Base-by-base conservation (phyloP, 2,797 vertebrate genomes). In the Propithecus perrieri region DNA sequence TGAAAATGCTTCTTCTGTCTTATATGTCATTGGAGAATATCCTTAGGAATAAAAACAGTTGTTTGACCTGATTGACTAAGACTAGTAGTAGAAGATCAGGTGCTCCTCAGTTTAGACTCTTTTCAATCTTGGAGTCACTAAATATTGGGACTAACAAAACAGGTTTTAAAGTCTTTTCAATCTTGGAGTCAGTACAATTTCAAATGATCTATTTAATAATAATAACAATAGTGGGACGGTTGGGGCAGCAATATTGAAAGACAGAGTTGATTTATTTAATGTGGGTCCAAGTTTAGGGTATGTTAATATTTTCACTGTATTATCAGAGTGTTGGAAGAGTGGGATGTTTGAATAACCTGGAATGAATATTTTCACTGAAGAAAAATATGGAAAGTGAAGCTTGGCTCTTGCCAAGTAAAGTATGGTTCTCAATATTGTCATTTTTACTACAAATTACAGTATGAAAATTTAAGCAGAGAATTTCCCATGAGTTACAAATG, bases 401-500 rank as follows among this genome's bases (percentile, higher is more conserved):
- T 97, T 91, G 61, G 67, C 4, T 67, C 5, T 67, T 76, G 17
- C 78, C 57, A 67, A 61, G 18, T 94, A 81, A n/a, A 83, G 18
- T 48, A 80, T 69, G n/a, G 11, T 22, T 85, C 48, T 57, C 28
- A 33, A 35, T 67, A 55, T 8, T 65, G 20, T 88, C 84, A 94
- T 93, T 94, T 95, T 95, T 55, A 74, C 26, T 92, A 50, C 24
- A 92, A 87, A 95, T 59, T 95, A 53, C 13, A 84, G 8, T 18
- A 53, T 69, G 53, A 92, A 94, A 96, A 94, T 63, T 75, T 89
- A 89, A 78, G 22, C 57, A 78, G 65, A 86, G 35, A 92, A 86
- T 75, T 76, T 17, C 33, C 85, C 69, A 7, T 63, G 59, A 85
- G n/a, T 50, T 91, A 35, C 43, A 93, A 85, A 86, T 81, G 24